Evolutionary conservation across 1,140 invertebrate species (phyloP).

Genomic region (Achroia grisella): DNA sequence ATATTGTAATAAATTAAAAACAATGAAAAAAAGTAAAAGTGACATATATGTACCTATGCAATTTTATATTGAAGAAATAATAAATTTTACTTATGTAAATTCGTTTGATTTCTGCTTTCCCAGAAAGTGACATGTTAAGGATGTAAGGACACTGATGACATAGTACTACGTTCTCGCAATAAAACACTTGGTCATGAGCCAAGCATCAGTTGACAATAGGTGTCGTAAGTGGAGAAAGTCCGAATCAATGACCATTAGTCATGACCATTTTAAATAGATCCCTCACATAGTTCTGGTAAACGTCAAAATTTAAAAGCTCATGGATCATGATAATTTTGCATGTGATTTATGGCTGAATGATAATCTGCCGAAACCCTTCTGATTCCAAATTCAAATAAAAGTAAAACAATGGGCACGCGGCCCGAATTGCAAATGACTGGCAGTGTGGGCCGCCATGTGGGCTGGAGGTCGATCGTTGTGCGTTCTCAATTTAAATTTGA

Average conservation of each 20-base stretch:
- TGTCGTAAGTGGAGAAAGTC: slow-evolving; percentile 21
- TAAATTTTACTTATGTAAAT: too few species aligned
- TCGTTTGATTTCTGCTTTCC: background rate
- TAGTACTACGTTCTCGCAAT: background rate
- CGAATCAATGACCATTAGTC: slow-evolving; percentile 2
- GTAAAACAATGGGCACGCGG: slow-evolving; percentile 59
- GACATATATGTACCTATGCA: too few species aligned
- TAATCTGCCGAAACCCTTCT: slow-evolving; percentile 42
- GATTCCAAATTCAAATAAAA: slow-evolving; percentile 63
- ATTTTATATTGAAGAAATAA: too few species aligned
- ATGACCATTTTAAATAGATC: slow-evolving; percentile 5
- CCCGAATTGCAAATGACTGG: slow-evolving; percentile 55
- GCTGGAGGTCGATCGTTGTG: slow-evolving; percentile 52
- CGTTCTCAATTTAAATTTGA: slow-evolving; percentile 47
- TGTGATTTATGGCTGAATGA: too few species aligned
- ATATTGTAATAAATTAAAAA: too few species aligned
- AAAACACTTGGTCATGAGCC: slow-evolving; percentile 17
- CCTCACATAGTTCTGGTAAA: too few species aligned
- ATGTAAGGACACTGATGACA: slow-evolving; percentile 9
- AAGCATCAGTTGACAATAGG: slow-evolving; percentile 9
- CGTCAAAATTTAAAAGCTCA: too few species aligned
- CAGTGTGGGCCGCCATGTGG: slow-evolving; percentile 62
- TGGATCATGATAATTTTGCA: too few species aligned
- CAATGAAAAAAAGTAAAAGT: too few species aligned
- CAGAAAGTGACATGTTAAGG: slow-evolving; percentile 1